A percentile compares a stretch with the other conserved stretches of the same genome.
These are phyloP conservation scores for Aethes cnicana DNA, from an alignment of 2,888 invertebrate species.

Conservation along the genomic window DNA sequence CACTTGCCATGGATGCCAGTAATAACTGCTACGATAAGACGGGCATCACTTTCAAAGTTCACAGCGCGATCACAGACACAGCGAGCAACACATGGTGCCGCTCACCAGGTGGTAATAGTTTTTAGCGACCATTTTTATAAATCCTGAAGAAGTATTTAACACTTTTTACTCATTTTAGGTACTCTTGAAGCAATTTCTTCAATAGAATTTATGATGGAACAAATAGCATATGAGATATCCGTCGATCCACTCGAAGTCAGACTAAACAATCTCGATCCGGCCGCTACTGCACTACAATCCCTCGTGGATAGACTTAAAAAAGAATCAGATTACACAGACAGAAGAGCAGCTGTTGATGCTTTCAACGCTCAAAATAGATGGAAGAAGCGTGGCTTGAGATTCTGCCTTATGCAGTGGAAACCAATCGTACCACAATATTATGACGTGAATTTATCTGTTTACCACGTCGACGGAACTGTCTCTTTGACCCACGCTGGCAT, in stretches of 20 bases:
- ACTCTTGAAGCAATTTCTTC: slow-evolving; percentile 79
- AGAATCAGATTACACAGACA: slow-evolving; percentile 73
- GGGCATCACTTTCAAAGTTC: slow-evolving; percentile 40
- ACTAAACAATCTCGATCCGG: slow-evolving; percentile 72
- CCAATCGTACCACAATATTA: slow-evolving; percentile 48
- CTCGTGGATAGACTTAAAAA: slow-evolving; percentile 77
- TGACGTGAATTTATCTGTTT: slow-evolving; percentile 82
- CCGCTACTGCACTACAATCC: slow-evolving; percentile 49
- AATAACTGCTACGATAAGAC: slow-evolving; percentile 78
- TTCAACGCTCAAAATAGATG: slow-evolving; percentile 86
- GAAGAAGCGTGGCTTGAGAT: slow-evolving; percentile 85
- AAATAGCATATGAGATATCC: slow-evolving; percentile 75
- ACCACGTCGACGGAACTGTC: slow-evolving; percentile 84
- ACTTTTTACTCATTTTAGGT: slow-evolving; percentile 45
- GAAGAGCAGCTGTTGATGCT: slow-evolving; percentile 67
- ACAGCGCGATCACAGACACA: slow-evolving; percentile 51
- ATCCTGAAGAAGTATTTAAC: not conserved
- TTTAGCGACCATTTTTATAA: not conserved
- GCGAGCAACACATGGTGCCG: slow-evolving; percentile 45
- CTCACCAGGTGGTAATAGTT: slow-evolving; percentile 43
- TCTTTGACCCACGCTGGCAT: slow-evolving; percentile 85
- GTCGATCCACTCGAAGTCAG: slow-evolving; percentile 82
- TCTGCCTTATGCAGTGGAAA: slow-evolving; percentile 84
- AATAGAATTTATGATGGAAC: slow-evolving; percentile 85
- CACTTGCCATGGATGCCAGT: slow-evolving; percentile 32